Conservation (phyloP, 2,113 vertebrate species). For the Emydocephalus ijimae region DNA sequence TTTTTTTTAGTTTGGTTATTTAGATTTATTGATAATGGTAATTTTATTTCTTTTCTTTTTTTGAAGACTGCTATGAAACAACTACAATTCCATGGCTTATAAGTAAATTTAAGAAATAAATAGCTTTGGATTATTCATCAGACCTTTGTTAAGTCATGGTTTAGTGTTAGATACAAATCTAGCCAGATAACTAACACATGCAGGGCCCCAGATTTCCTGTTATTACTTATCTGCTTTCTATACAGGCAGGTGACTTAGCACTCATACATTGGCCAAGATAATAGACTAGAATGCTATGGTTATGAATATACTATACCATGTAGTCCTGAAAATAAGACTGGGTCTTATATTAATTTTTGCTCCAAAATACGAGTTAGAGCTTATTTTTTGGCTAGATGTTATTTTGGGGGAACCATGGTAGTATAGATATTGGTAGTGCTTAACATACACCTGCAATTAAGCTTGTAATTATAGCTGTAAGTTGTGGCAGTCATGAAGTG, state of each 20-base stretch:
- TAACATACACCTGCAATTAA: neutral
- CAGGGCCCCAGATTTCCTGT: neutral
- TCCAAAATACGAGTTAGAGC: too few species aligned
- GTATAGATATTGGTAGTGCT: neutral
- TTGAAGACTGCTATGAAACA: neutral
- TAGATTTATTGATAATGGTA: neutral
- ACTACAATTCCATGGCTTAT: neutral
- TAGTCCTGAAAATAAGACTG: too few species aligned
- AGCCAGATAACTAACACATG: neutral
- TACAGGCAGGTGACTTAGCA: neutral
- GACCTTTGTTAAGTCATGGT: neutral
- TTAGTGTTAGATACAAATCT: neutral
- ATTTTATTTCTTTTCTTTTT: neutral
- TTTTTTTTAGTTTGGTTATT: neutral
- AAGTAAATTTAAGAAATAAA: neutral
- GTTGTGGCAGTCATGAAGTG: neutral
- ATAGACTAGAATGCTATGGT: neutral
- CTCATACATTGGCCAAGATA: neutral
- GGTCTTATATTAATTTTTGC: too few species aligned
- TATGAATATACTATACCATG: neutral
- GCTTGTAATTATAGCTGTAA: neutral
- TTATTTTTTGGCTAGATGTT: too few species aligned
- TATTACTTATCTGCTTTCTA: neutral
- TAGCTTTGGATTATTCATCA: neutral
- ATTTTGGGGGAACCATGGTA: too few species aligned